These are phyloP conservation scores for Acanthornis magna DNA, from an alignment of 2,797 vertebrate species.

Conservation along the genomic window DNA sequence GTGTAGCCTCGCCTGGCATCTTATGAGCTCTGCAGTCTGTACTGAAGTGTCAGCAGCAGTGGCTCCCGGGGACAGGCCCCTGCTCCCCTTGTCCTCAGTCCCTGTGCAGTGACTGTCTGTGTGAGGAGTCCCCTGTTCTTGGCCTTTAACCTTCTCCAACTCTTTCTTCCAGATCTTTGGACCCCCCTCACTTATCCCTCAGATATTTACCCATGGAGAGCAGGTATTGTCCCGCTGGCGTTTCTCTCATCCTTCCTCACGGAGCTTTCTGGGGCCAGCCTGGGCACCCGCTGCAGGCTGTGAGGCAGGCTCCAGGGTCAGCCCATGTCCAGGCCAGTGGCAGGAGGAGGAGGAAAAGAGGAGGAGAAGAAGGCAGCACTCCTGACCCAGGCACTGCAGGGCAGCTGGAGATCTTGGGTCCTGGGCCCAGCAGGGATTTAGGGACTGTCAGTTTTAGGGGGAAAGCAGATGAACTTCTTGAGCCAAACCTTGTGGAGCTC, in stretches of 20 bases:
- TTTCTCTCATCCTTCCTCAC: constrained; percentile 28
- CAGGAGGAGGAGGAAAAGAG: background rate
- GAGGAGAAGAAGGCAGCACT: background rate
- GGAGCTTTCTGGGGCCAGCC: background rate
- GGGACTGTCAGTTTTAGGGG: background rate
- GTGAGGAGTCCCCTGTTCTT: constrained; percentile 33
- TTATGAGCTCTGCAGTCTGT: background rate
- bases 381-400: background rate
- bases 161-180: constrained; percentile 83
- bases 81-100: background rate
- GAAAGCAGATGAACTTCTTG: background rate
- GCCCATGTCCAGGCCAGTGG: fast-evolving
- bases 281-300: background rate
- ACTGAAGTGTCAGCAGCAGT: background rate
- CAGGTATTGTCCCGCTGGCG: constrained; percentile 74
- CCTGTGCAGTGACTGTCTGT: constrained; percentile 52
- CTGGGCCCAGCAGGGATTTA: background rate
- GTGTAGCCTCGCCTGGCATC: background rate
- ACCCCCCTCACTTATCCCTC: constrained; percentile 79
- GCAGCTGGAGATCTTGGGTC: background rate
- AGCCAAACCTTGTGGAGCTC: background rate
- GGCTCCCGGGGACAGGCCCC: background rate
- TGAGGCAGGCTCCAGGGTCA: background rate
- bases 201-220: constrained; percentile 79
- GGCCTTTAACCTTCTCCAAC: constrained; percentile 70